Percentiles rank a stretch among this genome's conserved stretches.
phyloP scores from a whole-genome alignment of 2,797 vertebrate species.

The Artibeus lituratus region DNA sequence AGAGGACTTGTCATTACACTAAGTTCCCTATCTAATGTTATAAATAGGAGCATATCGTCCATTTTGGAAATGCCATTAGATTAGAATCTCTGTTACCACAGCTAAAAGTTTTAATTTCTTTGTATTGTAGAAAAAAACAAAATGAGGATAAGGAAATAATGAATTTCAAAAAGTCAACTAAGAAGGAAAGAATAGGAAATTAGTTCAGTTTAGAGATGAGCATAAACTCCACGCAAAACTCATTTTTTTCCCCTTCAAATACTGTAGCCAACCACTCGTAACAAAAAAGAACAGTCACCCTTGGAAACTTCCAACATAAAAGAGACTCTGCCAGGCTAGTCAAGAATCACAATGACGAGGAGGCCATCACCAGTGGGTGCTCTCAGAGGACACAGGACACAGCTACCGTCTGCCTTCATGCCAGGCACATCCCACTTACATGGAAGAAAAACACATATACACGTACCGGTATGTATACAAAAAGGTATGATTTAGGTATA shows the following conservation, averaged over 20 bases:
- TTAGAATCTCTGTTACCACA: neutral
- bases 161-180: constrained; percentile 26
- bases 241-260: neutral
- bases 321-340: neutral
- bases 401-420: neutral
- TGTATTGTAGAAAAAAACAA: constrained; percentile 78
- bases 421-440: neutral
- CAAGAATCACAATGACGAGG: neutral
- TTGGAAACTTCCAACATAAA: neutral
- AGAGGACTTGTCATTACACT: neutral
- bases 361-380: neutral
- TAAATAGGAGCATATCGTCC: neutral
- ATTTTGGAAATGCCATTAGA: neutral
- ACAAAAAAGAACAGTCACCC: neutral
- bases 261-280: neutral
- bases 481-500: neutral
- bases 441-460: neutral
- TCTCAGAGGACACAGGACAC: neutral
- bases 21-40: neutral
- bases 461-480: neutral
- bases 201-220: neutral
- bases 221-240: neutral
- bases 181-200: constrained; percentile 5
- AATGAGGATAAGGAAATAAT: constrained; percentile 22
- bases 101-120: neutral